Evolutionary conservation across 2,113 vertebrate species (phyloP).

Genomic region (Pongo pygmaeus): DNA sequence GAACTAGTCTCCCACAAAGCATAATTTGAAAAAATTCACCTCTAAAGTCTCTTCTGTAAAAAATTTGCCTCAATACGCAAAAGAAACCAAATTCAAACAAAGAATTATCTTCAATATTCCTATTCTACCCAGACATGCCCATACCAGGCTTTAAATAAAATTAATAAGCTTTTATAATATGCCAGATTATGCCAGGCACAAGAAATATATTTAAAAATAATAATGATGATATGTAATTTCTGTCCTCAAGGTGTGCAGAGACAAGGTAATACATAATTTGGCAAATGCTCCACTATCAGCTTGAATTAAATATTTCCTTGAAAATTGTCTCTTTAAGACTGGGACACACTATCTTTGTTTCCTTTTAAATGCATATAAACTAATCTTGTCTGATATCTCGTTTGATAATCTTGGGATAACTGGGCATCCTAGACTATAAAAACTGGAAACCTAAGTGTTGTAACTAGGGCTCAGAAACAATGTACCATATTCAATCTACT

Average conservation of each 20-base stretch:
- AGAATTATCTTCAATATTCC: not conserved
- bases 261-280: not conserved
- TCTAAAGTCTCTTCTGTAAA: not conserved
- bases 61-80: not conserved
- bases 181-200: not conserved
- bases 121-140: not conserved
- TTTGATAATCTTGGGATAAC: constrained; percentile 16
- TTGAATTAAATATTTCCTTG: not conserved
- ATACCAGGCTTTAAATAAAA: not conserved
- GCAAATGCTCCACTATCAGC: constrained; percentile 20
- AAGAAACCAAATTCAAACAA: not conserved
- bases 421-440: not conserved
- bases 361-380: not conserved
- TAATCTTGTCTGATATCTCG: not conserved
- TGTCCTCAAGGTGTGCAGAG: not conserved
- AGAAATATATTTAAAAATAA: not conserved
- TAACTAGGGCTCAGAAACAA: constrained; percentile 31
- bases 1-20: constrained; percentile 36
- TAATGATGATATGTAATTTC: not conserved
- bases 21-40: constrained; percentile 1
- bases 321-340: constrained; percentile 3
- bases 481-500: not conserved
- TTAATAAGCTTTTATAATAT: not conserved
- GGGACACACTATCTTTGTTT: not conserved
- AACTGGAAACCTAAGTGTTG: not conserved